Evolutionary conservation across 2,888 invertebrate genomes (phyloP), one percentile per base, ranked within the genome.

Genomic region (Eupithecia insigniata): DNA sequence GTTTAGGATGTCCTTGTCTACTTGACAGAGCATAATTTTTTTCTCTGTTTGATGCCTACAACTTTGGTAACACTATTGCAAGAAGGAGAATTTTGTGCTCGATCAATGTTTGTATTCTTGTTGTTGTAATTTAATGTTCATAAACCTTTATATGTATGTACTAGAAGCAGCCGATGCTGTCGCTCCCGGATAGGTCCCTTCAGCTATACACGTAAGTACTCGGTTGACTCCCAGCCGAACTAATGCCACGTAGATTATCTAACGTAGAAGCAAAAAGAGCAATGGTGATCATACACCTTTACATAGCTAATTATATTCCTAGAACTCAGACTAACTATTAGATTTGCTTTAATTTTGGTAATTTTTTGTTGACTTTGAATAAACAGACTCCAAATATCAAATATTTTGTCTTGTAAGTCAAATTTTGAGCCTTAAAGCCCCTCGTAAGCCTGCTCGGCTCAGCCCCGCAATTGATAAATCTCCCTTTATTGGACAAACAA

Each of bases 401-500:
- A 74, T 65, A 65, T 69, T 69, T 74, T 67, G 60, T 34, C 55
- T 69, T 66, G 71, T 71, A 69, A 74, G 74, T 67, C 66, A 74
- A 74, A 74, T 67, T 73, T 74, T 67, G 74, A 72, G 69, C 69
- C 69, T 30, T 28, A 28, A 28, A 71, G 61, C 64, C 74, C 74
- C 64, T 36, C 69, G n/a, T 81, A 79, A 81, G 79, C 81, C 76
- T 66, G 73, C 73, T 73, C 69, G 74, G 79, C 82, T 76, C 81
- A 77, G 71, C 82, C 76, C 83, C 86, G 86, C 55, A 22, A 86
- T 79, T 81, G 80, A 85, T 72, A 71, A 89, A 88, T 88, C 89
- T 84, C 85, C 84, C 82, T 85, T 89, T 88, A 88, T 89, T 90
- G 87, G 84, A 79, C 83, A 86, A 85, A 89, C 85, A 90, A 90